Base-by-base conservation (phyloP, 2,888 invertebrate species). In the Boloria euphrosyne region DNA sequence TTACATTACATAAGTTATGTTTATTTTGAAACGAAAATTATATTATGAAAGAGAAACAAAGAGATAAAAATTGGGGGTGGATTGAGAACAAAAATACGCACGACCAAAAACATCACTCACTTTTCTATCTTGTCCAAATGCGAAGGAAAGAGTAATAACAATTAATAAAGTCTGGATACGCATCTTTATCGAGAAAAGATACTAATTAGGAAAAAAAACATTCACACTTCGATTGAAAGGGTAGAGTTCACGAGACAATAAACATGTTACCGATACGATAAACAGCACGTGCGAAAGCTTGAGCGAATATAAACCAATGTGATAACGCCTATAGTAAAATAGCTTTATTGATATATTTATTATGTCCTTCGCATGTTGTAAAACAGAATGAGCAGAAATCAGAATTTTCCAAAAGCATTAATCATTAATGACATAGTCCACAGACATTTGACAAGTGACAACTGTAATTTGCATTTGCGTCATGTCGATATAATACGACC, bases 111-210 rank as follows among this genome's bases (percentile, higher is more conserved):
- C 22, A 44, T 57, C 27, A 57, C 80, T 76, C 74, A 90, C 90
- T 85, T 82, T 82, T 76, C 90, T 86, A 53, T 90, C 87, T 71
- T 86, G 83, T 68, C 86, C 90, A 70, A 73, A 74, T 18, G 75
- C 81, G 17, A 75, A 72, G 38, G 80, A 80, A 65, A 84, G 27
- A 64, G 80, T 69, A 67, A 78, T 74, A 75, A 81, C 72, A 73
- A 86, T 64, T 50, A 86, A 73, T 71, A 87, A 78, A 68, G 74
- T 74, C 67, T 74, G 76, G 65, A 81, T 72, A 75, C 78, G 74
- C 80, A 83, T 82, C 69, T 73, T 86, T 84, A 87, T 84, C 83
- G 71, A 54, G 58, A 71, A 65, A 79, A 80, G 79, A 83, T 83
- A 78, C 74, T 79, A 80, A 78, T 74, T 67, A 72, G 71, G 71